Evolutionary conservation across 1,140 invertebrate species (phyloP), one percentile per base, ranked within the genome.

Genomic region (Wasmannia auropunctata): DNA sequence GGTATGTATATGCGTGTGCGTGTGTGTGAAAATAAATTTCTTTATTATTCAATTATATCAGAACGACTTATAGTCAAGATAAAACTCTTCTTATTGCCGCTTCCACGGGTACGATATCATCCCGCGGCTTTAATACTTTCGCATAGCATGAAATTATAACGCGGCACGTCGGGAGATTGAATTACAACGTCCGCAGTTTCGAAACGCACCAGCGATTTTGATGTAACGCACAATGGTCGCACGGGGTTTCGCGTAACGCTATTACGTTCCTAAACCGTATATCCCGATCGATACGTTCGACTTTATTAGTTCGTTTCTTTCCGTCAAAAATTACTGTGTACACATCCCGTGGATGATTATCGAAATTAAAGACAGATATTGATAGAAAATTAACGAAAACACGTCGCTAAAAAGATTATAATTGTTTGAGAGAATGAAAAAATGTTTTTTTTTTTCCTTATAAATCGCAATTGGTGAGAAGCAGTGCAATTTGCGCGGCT

Each of bases 121-220:
- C 14, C 22, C 14, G 34, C n/a, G 65, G 28, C 25, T 46, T 88
- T 60, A 56, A 89, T 88, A 88, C 60, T 88, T 81, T 69, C 46
- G 16, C 81, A 37, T 62, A 80, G 65, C 60, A 31, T 22, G 75
- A 88, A 86, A 88, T 88, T 88, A 86, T 88, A 75, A 86, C 65
- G 63, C 16, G 43, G 16, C 69, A 70, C 43, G 63, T 88, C 70
- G 19, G 56, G 34, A 25, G 84, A 89, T 89, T 89, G 86, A 88
- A 88, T 70, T 75, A 89, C 63, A 54, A 25, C 54, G 43, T 37
- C n/a, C 60, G 67, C 40, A 86, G 40, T 86, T 88, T 60, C 60
- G 80, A 79, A 67, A 67, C 22, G 34, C 22, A 34, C 8, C 25
- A 14, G 14, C 10, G 16, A 54, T 83, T n/a, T 76, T 43, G 37